phyloP scores from a whole-genome alignment of 2,113 vertebrate genomes.

The Albula goreensis region DNA sequence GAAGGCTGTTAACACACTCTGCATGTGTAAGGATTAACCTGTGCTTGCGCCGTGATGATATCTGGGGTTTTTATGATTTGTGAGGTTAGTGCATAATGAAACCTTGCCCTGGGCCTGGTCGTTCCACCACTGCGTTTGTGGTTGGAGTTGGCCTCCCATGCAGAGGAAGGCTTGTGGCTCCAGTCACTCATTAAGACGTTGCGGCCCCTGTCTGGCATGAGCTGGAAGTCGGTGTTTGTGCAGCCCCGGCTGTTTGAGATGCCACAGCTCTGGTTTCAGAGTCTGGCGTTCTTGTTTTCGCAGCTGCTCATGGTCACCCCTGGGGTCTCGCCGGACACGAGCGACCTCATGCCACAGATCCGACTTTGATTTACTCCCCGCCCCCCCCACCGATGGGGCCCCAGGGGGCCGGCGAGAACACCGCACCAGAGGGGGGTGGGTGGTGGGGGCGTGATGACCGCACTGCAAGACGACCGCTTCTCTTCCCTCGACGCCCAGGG shows the following conservation, averaged over 20 bases:
- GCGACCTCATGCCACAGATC: not conserved
- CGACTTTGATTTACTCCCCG: not conserved
- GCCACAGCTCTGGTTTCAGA: not conserved
- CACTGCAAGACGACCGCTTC: too few species aligned
- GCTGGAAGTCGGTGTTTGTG: slow-evolving; percentile 12
- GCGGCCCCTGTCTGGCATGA: not conserved
- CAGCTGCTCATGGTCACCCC: not conserved
- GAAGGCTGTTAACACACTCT: not conserved
- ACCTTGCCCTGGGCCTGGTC: too few species aligned
- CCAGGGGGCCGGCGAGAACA: not conserved
- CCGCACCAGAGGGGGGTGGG: not conserved
- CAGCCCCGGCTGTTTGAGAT: not conserved
- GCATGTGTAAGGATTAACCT: not conserved
- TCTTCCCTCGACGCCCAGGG: too few species aligned
- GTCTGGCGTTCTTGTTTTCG: not conserved
- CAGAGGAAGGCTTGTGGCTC: too few species aligned
- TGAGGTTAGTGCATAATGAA: too few species aligned
- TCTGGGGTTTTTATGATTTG: too few species aligned
- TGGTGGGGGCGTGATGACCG: too few species aligned
- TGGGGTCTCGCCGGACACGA: not conserved
- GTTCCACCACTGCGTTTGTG: too few species aligned
- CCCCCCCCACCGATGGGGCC: too few species aligned
- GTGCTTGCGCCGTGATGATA: too few species aligned
- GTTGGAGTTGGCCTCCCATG: too few species aligned
- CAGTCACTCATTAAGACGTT: not conserved